Conservation (phyloP, 2,797 vertebrate genomes). For the Rallus crepitans region DNA sequence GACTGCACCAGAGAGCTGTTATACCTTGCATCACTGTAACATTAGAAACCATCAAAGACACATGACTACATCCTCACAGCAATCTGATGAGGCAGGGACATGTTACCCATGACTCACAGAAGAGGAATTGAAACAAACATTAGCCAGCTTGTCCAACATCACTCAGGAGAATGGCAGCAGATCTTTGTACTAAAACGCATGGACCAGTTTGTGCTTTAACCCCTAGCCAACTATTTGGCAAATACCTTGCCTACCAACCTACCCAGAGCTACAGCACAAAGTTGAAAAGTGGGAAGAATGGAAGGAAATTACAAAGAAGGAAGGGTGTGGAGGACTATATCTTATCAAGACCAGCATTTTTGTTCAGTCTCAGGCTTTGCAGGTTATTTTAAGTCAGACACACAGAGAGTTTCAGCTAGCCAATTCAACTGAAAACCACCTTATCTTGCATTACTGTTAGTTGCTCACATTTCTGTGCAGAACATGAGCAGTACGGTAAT, state of each 20-base stretch:
- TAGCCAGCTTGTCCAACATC: background rate
- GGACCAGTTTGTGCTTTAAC: background rate
- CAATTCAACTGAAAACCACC: background rate
- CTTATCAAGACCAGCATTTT: slow-evolving; percentile 7
- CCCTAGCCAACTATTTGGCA: background rate
- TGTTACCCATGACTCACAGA: background rate
- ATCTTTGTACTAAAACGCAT: background rate
- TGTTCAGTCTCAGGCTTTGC: background rate
- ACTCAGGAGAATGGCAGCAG: background rate
- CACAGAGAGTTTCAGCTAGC: background rate
- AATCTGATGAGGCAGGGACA: background rate
- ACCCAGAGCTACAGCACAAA: background rate
- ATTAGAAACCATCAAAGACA: background rate
- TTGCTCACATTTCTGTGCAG: background rate
- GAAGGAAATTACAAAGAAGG: slow-evolving; percentile 46
- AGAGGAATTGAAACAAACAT: background rate
- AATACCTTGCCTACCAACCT: background rate
- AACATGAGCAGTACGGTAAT: background rate
- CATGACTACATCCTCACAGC: background rate
- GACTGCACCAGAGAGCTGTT: background rate
- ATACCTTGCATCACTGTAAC: background rate
- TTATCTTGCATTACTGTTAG: background rate
- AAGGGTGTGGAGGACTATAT: background rate
- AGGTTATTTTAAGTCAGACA: background rate
- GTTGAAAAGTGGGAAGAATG: slow-evolving; percentile 38